Percentiles rank a stretch among this genome's conserved stretches.
These are phyloP conservation scores for Polypterus senegalus DNA, from an alignment of 2,113 vertebrate species.

Conservation along the genomic window DNA sequence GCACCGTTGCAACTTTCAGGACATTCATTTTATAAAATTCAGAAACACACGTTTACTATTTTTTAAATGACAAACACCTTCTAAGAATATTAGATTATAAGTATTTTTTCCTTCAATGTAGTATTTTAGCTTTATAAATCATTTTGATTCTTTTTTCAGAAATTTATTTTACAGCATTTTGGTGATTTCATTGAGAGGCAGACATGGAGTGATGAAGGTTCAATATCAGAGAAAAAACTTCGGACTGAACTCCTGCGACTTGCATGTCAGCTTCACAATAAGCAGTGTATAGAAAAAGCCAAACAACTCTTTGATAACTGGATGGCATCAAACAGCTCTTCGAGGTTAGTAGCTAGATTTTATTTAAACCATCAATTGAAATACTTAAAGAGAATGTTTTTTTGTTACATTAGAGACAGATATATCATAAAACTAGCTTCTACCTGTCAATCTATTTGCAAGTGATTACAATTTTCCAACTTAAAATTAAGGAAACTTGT, in stretches of 20 bases:
- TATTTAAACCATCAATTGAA: too few species aligned
- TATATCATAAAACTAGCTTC: too few species aligned
- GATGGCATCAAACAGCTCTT: slow-evolving; percentile 23
- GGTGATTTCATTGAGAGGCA: slow-evolving; percentile 30
- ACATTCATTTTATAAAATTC: too few species aligned
- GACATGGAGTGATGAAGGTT: slow-evolving; percentile 23
- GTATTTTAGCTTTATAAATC: background rate
- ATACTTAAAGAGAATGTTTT: too few species aligned
- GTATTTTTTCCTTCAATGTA: background rate
- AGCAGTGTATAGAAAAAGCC: slow-evolving; percentile 19
- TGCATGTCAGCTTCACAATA: slow-evolving; percentile 21
- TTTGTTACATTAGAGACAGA: too few species aligned
- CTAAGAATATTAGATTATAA: background rate
- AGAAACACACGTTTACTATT: too few species aligned
- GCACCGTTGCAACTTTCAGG: too few species aligned
- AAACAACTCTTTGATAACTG: slow-evolving; percentile 20
- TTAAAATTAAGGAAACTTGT: too few species aligned
- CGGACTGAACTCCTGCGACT: slow-evolving; percentile 9
- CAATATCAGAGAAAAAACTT: slow-evolving; percentile 14
- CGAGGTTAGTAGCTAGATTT: slow-evolving; percentile 15
- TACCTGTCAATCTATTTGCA: too few species aligned
- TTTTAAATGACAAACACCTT: too few species aligned
- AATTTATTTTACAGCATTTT: slow-evolving; percentile 27
- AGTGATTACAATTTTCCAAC: too few species aligned
- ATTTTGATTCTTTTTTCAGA: slow-evolving; percentile 12